A percentile compares a stretch with the other conserved stretches of the same genome.
phyloP scores from a whole-genome alignment of 1,140 invertebrate genomes.

The Cyphomyrmex costatus region DNA sequence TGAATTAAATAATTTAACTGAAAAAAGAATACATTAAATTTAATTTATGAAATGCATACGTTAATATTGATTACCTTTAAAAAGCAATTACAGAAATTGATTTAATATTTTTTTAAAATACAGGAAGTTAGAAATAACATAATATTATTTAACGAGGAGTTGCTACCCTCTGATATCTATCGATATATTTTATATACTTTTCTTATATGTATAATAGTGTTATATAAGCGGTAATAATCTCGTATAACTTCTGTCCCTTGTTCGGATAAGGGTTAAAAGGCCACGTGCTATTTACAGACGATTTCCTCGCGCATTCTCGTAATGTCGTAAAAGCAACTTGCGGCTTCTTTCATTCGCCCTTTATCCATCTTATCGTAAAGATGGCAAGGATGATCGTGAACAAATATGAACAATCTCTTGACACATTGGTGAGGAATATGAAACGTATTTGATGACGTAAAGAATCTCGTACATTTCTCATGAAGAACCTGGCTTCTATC shows the following conservation, averaged over 20 bases:
- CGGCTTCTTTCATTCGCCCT: not conserved
- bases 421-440: not conserved
- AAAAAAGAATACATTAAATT: no score
- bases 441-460: not conserved
- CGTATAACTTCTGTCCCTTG: not conserved
- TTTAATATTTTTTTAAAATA: no score
- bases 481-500: no score
- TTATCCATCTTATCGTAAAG: slow-evolving; percentile 1
- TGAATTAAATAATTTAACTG: no score
- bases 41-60: no score
- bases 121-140: no score
- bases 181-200: not conserved
- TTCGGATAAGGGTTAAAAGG: slow-evolving; percentile 18
- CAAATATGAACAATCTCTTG: not conserved
- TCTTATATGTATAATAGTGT: not conserved
- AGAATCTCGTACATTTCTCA: no score
- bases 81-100: no score
- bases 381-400: not conserved
- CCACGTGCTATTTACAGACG: slow-evolving; percentile 1
- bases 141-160: no score
- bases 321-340: slow-evolving; percentile 6
- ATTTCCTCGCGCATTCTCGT: not conserved
- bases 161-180: no score
- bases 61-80: no score
- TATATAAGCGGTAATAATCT: not conserved